These are phyloP conservation scores for Poliocrania exsul DNA, from an alignment of 2,797 vertebrate species.

Conservation along the genomic window DNA sequence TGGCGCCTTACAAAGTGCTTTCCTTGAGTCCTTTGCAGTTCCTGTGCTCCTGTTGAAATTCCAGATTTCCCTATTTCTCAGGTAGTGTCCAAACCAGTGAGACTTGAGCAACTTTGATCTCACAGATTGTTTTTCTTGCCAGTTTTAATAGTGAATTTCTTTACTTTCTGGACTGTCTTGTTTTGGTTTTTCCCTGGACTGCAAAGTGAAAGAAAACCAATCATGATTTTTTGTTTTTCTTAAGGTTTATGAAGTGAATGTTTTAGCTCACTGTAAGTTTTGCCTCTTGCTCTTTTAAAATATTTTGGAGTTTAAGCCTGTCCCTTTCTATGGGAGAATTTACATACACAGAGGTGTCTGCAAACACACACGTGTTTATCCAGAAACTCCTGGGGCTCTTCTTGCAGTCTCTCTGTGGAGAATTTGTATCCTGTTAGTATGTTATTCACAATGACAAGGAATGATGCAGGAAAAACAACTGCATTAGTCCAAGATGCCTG, in stretches of 20 bases:
- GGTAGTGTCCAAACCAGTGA: neutral
- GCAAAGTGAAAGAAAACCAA: neutral
- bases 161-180: neutral
- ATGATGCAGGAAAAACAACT: neutral
- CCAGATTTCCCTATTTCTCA: neutral
- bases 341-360: too few species aligned
- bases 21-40: neutral
- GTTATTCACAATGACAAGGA: neutral
- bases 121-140: neutral
- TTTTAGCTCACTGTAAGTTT: neutral
- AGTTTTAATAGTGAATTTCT: neutral
- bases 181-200: neutral
- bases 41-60: neutral
- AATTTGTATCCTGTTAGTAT: neutral
- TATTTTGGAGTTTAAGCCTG: neutral
- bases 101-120: neutral
- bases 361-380: accelerated
- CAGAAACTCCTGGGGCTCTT: neutral
- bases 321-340: neutral
- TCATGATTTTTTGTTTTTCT: neutral
- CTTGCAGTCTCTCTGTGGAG: neutral
- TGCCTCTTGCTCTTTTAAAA: neutral
- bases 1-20: neutral
- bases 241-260: neutral
- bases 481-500: neutral